Evolutionary conservation across 2,888 invertebrate species (phyloP).

Genomic region (Portevinia maculata): DNA sequence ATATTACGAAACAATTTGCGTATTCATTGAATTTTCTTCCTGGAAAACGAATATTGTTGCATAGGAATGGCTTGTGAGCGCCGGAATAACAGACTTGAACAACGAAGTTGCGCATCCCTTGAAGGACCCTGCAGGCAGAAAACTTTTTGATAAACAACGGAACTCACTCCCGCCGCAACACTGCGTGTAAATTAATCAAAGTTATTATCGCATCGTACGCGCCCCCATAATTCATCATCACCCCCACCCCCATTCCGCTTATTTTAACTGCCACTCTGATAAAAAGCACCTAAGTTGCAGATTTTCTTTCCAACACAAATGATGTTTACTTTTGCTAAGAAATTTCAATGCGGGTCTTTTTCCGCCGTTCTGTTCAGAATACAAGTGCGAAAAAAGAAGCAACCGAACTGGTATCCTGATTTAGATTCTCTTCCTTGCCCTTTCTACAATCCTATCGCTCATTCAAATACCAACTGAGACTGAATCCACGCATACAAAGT

Average conservation of each 20-base stretch:
- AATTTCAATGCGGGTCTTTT: conserved; percentile 68
- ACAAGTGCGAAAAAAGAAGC: conserved; percentile 2
- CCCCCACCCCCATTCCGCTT: background rate
- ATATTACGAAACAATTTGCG: conserved; percentile 52
- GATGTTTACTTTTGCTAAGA: conserved; percentile 68
- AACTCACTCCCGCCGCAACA: conserved; percentile 59
- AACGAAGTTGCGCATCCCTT: background rate
- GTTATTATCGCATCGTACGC: conserved; percentile 68
- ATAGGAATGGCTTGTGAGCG: background rate
- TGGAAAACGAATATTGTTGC: no score
- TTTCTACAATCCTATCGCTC: conserved; percentile 51
- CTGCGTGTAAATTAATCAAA: conserved; percentile 70
- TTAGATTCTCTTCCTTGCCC: conserved; percentile 2
- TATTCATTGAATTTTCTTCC: conserved; percentile 31
- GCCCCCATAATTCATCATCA: conserved; percentile 57
- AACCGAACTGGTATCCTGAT: background rate
- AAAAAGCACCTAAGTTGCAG: conserved; percentile 62
- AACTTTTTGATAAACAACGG: conserved; percentile 64
- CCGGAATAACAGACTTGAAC: background rate
- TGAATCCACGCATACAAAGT: conserved; percentile 3
- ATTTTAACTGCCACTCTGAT: background rate
- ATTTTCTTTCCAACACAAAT: conserved; percentile 65
- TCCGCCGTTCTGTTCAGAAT: conserved; percentile 3
- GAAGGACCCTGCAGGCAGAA: conserved; percentile 18
- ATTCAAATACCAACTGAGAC: conserved; percentile 3